These are phyloP conservation scores for Carassius auratus DNA, from an alignment of 2,113 vertebrate species.

Conservation along the genomic window DNA sequence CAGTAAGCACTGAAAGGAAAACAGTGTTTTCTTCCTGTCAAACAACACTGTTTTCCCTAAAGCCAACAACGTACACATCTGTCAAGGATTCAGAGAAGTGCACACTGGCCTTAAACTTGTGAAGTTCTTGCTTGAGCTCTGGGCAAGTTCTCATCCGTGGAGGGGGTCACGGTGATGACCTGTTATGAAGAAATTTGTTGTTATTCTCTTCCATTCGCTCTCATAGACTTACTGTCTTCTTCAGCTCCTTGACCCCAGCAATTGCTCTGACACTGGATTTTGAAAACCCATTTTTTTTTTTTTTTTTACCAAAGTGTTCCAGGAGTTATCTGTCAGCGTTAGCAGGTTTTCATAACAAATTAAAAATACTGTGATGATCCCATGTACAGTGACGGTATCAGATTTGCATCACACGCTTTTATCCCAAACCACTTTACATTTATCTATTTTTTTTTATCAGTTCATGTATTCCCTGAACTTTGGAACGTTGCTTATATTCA, in stretches of 20 bases:
- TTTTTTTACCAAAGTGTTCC: constrained; percentile 56
- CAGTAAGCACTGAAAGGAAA: not conserved
- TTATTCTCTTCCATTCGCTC: not conserved
- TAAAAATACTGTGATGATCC: not conserved
- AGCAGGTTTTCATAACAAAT: constrained; percentile 65
- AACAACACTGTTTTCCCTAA: constrained; percentile 3
- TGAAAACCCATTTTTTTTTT: constrained; percentile 62
- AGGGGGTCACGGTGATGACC: constrained; percentile 37
- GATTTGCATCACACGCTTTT: not conserved
- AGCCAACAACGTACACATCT: not conserved
- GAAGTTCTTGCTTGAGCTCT: not conserved
- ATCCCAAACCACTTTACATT: no score
- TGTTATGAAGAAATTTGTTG: constrained; percentile 15
- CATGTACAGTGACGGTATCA: constrained; percentile 33
- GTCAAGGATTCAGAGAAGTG: not conserved
- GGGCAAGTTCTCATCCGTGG: constrained; percentile 27
- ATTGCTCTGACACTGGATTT: constrained; percentile 64
- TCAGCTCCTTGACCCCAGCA: constrained; percentile 46
- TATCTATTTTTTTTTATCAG: no score
- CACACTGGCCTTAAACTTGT: not conserved
- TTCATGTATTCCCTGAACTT: no score
- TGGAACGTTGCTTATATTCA: no score
- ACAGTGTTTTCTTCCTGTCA: constrained; percentile 13
- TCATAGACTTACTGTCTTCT: not conserved
- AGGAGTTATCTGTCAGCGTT: constrained; percentile 71